Percentiles rank a stretch among this genome's conserved stretches.
Evolutionary conservation across 2,113 vertebrate genomes (phyloP).

Genomic region (Rhombomys opimus): DNA sequence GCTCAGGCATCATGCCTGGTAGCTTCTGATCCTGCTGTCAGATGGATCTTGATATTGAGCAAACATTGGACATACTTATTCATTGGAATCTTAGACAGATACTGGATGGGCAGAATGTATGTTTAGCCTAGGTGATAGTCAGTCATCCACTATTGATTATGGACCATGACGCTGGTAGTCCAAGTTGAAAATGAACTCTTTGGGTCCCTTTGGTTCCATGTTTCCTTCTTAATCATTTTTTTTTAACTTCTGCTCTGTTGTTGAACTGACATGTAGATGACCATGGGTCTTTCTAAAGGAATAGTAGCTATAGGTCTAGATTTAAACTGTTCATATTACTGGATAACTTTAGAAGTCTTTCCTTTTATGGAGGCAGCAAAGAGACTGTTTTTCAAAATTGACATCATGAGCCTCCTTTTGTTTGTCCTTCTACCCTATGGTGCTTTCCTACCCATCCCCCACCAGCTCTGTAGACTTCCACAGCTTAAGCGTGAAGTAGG

Average conservation of each 20-base stretch:
- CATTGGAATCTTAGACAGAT: conserved; percentile 2
- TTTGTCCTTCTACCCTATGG: neutral
- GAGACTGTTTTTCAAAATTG: neutral
- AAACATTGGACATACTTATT: neutral
- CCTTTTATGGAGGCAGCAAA: neutral
- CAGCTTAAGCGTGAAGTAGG: neutral
- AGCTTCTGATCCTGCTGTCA: neutral
- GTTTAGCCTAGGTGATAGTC: conserved; percentile 11
- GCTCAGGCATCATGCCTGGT: neutral
- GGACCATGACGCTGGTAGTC: conserved; percentile 4
- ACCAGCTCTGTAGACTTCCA: neutral
- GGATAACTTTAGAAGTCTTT: neutral
- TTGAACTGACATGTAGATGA: neutral
- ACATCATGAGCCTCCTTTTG: neutral
- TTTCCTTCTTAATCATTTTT: neutral
- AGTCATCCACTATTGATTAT: neutral
- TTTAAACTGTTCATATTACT: neutral
- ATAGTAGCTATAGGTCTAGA: neutral
- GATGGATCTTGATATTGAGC: conserved; percentile 14
- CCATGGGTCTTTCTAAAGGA: neutral
- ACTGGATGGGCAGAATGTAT: neutral
- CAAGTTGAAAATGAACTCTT: conserved; percentile 31
- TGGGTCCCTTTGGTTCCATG: neutral
- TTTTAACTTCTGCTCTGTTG: neutral
- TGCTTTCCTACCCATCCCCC: neutral